Conservation (phyloP, 2,113 vertebrate genomes). For the Spea bombifrons region DNA sequence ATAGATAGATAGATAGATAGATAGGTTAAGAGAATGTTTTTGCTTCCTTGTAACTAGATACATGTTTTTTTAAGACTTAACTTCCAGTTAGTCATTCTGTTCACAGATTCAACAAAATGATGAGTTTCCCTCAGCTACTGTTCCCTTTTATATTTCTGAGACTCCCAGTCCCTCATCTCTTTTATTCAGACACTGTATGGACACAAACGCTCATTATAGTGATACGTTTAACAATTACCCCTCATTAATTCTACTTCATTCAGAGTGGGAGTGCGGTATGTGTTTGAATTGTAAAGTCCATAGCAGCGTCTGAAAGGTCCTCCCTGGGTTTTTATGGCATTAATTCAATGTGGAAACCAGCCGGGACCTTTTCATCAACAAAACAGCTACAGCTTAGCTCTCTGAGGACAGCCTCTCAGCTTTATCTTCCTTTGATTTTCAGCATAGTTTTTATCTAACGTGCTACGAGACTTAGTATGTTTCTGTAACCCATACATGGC, state of each 20-base stretch:
- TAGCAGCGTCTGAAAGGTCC: conserved; percentile 8
- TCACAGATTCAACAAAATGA: conserved; percentile 21
- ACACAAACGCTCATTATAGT: conserved; percentile 25
- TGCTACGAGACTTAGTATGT: too few species aligned
- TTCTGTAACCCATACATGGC: too few species aligned
- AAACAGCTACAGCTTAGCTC: conserved; percentile 6
- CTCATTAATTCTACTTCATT: conserved; percentile 43
- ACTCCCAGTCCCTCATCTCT: conserved; percentile 6
- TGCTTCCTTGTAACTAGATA: too few species aligned
- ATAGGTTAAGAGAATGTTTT: too few species aligned
- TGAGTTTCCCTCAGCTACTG: conserved; percentile 27
- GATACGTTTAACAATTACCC: conserved; percentile 35
- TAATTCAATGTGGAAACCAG: conserved; percentile 13
- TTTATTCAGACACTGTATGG: conserved; percentile 28
- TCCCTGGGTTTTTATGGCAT: conserved; percentile 28
- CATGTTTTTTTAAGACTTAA: conserved; percentile 1
- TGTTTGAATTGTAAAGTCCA: conserved; percentile 21
- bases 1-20: too few species aligned
- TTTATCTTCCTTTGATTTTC: not conserved
- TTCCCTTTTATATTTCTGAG: conserved; percentile 19
- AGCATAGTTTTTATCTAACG: too few species aligned
- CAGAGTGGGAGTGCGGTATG: conserved; percentile 12
- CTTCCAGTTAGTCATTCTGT: conserved; percentile 23
- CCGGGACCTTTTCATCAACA: conserved; percentile 24
- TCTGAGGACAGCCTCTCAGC: not conserved